Evolutionary conservation across 2,888 invertebrate genomes (phyloP).

Genomic region (Empis livida): DNA sequence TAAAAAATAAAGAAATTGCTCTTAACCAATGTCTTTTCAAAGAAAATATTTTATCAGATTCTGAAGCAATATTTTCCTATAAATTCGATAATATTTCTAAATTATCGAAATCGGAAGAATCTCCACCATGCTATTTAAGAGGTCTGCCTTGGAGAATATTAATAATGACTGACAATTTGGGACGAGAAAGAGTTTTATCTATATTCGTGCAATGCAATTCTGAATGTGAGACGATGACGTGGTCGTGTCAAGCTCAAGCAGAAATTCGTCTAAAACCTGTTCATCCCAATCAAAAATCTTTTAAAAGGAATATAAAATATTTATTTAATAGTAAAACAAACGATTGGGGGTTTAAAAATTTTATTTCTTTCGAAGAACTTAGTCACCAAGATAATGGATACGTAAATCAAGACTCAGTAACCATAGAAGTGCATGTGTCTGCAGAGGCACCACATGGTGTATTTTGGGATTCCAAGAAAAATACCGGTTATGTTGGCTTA

Average conservation of each 20-base stretch:
- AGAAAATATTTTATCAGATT: not conserved
- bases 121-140: conserved; percentile 84
- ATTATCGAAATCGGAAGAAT: conserved; percentile 71
- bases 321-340: conserved; percentile 76
- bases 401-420: conserved; percentile 82
- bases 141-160: conserved; percentile 99
- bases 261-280: conserved; percentile 82
- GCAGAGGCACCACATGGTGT: conserved; percentile 86
- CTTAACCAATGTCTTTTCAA: too few relatives aligned
- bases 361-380: conserved; percentile 89
- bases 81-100: conserved; percentile 80
- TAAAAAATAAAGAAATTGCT: too few relatives aligned
- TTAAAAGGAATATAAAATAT: conserved; percentile 86
- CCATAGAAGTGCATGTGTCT: conserved; percentile 59
- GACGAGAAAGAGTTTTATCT: conserved; percentile 41
- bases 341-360: conserved; percentile 95
- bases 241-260: conserved; percentile 96
- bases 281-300: conserved; percentile 78
- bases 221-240: conserved; percentile 87
- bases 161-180: conserved; percentile 63
- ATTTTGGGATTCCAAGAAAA: conserved; percentile 98
- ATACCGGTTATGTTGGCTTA: conserved; percentile 78
- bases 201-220: conserved; percentile 94
- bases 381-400: conserved; percentile 84
- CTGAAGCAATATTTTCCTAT: conserved; percentile 80